These are phyloP conservation scores for Batillaria attramentaria DNA, from an alignment of 1,140 invertebrate species.

Conservation along the genomic window DNA sequence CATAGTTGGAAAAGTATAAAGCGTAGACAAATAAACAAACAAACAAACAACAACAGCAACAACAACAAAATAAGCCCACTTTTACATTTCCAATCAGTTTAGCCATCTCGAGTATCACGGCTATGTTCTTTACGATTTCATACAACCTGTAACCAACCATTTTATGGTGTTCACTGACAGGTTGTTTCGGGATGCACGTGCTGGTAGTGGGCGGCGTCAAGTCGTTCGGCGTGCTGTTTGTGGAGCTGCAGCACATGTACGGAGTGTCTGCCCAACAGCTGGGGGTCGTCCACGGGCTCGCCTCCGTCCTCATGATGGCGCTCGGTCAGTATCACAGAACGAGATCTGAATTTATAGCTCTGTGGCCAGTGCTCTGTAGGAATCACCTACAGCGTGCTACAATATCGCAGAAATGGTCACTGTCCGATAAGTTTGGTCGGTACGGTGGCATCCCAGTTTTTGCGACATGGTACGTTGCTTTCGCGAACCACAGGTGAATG, in stretches of 20 bases:
- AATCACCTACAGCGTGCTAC: no score
- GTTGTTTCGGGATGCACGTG: constrained; percentile 80
- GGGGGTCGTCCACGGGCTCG: constrained; percentile 39
- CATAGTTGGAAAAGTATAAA: no score
- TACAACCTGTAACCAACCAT: neutral
- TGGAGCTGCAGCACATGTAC: constrained; percentile 87
- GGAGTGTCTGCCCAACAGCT: constrained; percentile 71
- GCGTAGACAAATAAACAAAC: no score
- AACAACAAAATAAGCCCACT: neutral
- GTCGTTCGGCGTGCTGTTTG: constrained; percentile 91
- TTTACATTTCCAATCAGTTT: neutral
- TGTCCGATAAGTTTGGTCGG: no score
- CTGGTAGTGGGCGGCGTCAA: constrained; percentile 78
- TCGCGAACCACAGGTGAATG: no score
- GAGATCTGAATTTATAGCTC: no score
- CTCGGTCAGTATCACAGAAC: constrained; percentile 35
- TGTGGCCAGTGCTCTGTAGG: no score
- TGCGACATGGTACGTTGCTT: no score
- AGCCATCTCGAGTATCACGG: neutral
- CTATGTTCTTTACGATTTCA: neutral
- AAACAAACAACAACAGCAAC: no score
- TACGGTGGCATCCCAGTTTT: no score
- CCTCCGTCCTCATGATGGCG: constrained; percentile 41
- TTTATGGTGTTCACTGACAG: constrained; percentile 17
- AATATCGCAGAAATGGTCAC: no score